phyloP scores from a whole-genome alignment of 37 sponge, comb jelly and placozoan genomes.

The Agelas oroides region DNA sequence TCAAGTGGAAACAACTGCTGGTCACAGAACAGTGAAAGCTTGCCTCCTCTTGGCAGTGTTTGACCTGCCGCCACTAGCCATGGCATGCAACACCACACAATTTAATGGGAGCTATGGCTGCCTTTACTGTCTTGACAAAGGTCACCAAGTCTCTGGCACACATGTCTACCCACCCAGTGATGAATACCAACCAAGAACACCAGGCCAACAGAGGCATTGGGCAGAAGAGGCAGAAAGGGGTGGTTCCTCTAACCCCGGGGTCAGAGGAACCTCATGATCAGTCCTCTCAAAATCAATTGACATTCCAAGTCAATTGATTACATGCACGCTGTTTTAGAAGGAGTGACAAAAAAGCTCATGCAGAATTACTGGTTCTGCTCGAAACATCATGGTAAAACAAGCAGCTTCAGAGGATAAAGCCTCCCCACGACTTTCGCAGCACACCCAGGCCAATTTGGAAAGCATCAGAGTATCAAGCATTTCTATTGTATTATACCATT shows the following conservation, averaged over 20 bases:
- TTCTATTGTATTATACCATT: slow-evolving; percentile 2
- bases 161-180: slow-evolving; percentile 18
- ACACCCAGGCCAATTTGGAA: slow-evolving; percentile 31
- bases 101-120: slow-evolving; percentile 27
- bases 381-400: slow-evolving; percentile 1
- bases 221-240: slow-evolving; percentile 1
- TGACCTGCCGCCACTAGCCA: slow-evolving; percentile 24
- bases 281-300: neutral
- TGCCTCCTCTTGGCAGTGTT: slow-evolving; percentile 15
- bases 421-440: slow-evolving; percentile 24
- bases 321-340: slow-evolving; percentile 26
- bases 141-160: neutral
- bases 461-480: slow-evolving; percentile 31
- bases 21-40: slow-evolving; percentile 5
- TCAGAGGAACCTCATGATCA: slow-evolving; percentile 14
- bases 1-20: neutral
- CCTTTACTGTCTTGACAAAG: slow-evolving; percentile 18
- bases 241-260: neutral
- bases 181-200: slow-evolving; percentile 1
- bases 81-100: slow-evolving; percentile 6
- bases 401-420: slow-evolving; percentile 6
- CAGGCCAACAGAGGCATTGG: neutral
- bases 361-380: slow-evolving; percentile 6
- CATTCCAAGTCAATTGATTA: slow-evolving; percentile 1
- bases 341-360: neutral